Evolutionary conservation across 2,797 vertebrate genomes (phyloP), one percentile per base, ranked within the genome.

Genomic region (Sebastes jordani): DNA sequence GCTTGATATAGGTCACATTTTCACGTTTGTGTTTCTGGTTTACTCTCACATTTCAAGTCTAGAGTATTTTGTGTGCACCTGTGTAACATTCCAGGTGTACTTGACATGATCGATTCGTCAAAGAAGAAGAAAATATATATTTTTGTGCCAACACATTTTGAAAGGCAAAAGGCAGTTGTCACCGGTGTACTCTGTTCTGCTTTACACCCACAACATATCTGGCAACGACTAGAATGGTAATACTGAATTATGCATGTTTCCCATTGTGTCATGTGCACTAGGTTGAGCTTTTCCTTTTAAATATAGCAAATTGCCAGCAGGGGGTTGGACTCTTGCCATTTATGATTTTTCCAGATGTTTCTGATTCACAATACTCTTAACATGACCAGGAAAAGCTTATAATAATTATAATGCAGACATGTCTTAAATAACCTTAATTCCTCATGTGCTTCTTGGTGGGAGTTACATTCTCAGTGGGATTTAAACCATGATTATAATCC

Each of bases 401-500:
- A 18, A 36, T 69, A 46, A 71, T 71, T 79, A 7, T 4, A 2
- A 6, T n/a, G 60, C 27, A 30, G 60, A 46, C 29, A 23, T 52
- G 29, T 74, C 46, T 78, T 74, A 68, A 81, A 67, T 52, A 34
- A 65, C 56, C 10, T 10, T 70, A 46, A 76, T 73, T 71, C 52
- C 61, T 46, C n/a, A 2, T 69, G 7, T 71, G 55, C 23, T 34
- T 78, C 58, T 64, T 32, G 30, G 20, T 67, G 22, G 71, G 81
- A 71, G 20, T 67, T 55, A 10, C 64, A 62, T n/a, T 59, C 77
- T 66, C 80, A 13, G 11, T 36, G 74, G 79, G 63, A 76, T 71
- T 72, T 59, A 56, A 81, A 56, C 66, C 32, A 58, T 81, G 63
- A 85, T 88, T 69, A 70, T 77, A 73, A 80, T 85, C 76, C 62